Evolutionary conservation across 2,797 vertebrate species (phyloP), one percentile per base, ranked within the genome.

Genomic region (Ibycter americanus): DNA sequence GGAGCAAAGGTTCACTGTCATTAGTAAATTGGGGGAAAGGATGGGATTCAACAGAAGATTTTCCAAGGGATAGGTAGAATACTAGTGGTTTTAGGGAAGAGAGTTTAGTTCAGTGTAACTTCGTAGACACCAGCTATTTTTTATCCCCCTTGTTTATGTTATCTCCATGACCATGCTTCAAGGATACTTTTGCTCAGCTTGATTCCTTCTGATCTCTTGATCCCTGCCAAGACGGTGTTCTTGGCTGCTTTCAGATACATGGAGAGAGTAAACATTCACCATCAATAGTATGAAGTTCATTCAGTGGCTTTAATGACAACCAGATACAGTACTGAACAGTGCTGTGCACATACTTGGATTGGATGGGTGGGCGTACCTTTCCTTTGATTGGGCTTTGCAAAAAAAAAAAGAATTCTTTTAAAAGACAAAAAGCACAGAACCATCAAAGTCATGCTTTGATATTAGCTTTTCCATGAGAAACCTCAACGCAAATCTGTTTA

Each of bases 401-500:
- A 52, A 52, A 66, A 52, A 52, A 31, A 77, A 68, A 12, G 40
- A 51, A 16, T 91, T 71, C 9, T 85, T 66, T 59, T n/a, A 77
- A 49, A 73, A 83, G 19, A 9, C 15, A 27, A 74, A 94, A 42
- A 4, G 2, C 20, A 26, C n/a, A 54, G 62, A 80, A 46, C 15
- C 9, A 5, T 76, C 20, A 5, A 94, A 89, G 70, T 65, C 76
- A 44, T 65, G n/a, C 59, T 77, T 94, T 52, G 42, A 6, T 76
- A 65, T 2, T 80, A 74, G 51, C n/a, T 66, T 90, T 91, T 90
- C 51, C 55, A 8, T 89, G 90, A 89, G 83, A 86, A 89, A 65
- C 72, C 90, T 87, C 77, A 26, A 47, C 14, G 31, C 62, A 85
- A 40, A 87, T 93, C 73, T 95, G 93, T 92, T 95, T 73, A 46